Conservation (phyloP, 2,888 invertebrate species). For the Panorpa germanica region DNA sequence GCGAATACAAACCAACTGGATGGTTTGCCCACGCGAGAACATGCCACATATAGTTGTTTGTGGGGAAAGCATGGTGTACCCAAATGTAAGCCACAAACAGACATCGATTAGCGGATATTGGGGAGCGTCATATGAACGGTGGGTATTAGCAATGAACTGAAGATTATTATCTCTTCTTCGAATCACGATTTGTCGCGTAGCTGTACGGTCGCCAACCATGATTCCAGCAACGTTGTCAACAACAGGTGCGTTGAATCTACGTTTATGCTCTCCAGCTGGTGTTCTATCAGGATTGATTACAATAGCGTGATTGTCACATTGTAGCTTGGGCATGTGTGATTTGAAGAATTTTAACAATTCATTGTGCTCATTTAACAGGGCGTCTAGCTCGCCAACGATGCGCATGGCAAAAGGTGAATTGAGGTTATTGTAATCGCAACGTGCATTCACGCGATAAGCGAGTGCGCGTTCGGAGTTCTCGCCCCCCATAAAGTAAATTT, state of each 20-base stretch:
- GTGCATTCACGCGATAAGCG: no score
- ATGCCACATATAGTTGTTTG: no score
- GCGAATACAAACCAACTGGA: no score
- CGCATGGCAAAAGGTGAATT: constrained; percentile 14
- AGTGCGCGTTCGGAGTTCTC: no score
- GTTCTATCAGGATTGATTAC: constrained; percentile 16
- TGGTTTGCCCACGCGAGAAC: no score
- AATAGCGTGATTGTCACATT: constrained; percentile 16
- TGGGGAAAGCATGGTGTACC: no score
- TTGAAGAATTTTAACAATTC: constrained; percentile 17
- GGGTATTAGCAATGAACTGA: constrained; percentile 14
- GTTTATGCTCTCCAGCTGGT: constrained; percentile 17
- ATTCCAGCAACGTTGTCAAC: constrained; percentile 16
- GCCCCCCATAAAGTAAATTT: no score
- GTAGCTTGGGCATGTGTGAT: constrained; percentile 16
- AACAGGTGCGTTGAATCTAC: constrained; percentile 20
- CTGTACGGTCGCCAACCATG: constrained; percentile 15
- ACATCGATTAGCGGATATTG: no score
- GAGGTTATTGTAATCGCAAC: no score
- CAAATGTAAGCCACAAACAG: no score
- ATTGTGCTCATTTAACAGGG: constrained; percentile 16
- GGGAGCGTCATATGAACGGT: constrained; percentile 16
- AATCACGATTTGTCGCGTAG: constrained; percentile 14
- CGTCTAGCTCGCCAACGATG: constrained; percentile 14
- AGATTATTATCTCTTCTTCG: constrained; percentile 14